phyloP scores from a whole-genome alignment of 2,888 invertebrate genomes.

The Noctuana brunneofusca region DNA sequence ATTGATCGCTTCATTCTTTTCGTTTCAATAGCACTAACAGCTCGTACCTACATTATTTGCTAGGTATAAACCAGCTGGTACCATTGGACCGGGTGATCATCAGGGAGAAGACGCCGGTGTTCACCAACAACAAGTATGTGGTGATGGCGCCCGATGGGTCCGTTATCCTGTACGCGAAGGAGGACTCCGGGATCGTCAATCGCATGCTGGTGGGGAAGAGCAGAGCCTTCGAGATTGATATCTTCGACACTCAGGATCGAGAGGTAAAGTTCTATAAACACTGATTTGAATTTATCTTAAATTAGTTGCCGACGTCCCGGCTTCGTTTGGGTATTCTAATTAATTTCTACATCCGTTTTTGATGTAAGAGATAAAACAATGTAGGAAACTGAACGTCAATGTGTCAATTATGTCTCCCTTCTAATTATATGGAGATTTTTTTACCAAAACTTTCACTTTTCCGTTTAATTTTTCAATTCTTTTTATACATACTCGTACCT shows the following conservation, averaged over 20 bases:
- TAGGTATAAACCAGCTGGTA: constrained; percentile 49
- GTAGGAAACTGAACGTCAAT: too few relatives aligned
- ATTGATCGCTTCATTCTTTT: too few relatives aligned
- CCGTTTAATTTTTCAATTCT: too few relatives aligned
- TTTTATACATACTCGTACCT: too few relatives aligned
- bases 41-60: background rate
- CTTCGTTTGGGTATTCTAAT: too few relatives aligned
- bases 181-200: constrained; percentile 48
- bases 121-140: constrained; percentile 51
- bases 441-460: too few relatives aligned
- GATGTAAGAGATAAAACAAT: too few relatives aligned
- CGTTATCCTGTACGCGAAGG: constrained; percentile 50
- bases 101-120: constrained; percentile 47
- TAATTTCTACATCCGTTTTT: too few relatives aligned
- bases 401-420: too few relatives aligned
- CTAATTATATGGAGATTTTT: too few relatives aligned
- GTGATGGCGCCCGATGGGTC: constrained; percentile 46
- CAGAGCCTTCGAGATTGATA: constrained; percentile 52
- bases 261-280: constrained; percentile 48
- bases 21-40: background rate
- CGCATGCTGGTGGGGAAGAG: constrained; percentile 48
- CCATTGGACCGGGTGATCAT: constrained; percentile 44
- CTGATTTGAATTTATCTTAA: background rate
- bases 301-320: too few relatives aligned
- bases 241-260: constrained; percentile 48